Evolutionary conservation across 1,140 invertebrate genomes (phyloP), one percentile per base, ranked within the genome.

Genomic region (Papilio polyxenes): DNA sequence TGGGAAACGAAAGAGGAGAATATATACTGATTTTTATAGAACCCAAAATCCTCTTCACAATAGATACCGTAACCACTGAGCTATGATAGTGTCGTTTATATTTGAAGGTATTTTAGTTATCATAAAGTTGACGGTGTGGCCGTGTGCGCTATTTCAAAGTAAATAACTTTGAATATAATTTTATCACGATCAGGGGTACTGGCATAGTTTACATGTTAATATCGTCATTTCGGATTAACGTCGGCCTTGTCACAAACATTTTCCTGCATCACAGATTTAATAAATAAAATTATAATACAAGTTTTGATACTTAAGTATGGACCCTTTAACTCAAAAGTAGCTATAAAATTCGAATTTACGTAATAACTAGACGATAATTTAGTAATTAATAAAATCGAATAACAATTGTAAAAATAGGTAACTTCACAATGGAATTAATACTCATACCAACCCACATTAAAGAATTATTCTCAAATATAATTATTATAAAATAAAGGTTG

Each of bases 161-260:
- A 72, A 72, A 72, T 72, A 72, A 72, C 65, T 72, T 72, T 72
- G 65, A 7, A 72, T 15, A 72, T 72, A 72, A 37, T 40, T 72
- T 40, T 72, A 72, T 72, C 65, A 72, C 31, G 13, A 72, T 1
- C 23, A 72, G 65, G 65, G 31, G 65, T 72, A 72, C 31, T 9
- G 65, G 65, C 65, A 72, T 72, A 72, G 31, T 72, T 72, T 72
- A 72, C 23, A 37, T 37, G 13, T 37, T 72, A 72, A 72, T 72
- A 17, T 17, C 65, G 1, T 72, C 31, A 72, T 72, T 72, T 37
- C 31, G 31, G 65, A 40, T 37, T 72, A 72, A 72, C 31, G 31
- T 13, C 62, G 31, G 1, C 65, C 62, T 9, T 31, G 62, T 3
- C 31, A 31, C 62, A 65, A 31, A 65, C 31, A 65, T 65, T 65